A percentile compares a stretch with the other conserved stretches of the same genome.
Conservation (phyloP, 2,113 vertebrate genomes). For the Clinocottus analis region DNA sequence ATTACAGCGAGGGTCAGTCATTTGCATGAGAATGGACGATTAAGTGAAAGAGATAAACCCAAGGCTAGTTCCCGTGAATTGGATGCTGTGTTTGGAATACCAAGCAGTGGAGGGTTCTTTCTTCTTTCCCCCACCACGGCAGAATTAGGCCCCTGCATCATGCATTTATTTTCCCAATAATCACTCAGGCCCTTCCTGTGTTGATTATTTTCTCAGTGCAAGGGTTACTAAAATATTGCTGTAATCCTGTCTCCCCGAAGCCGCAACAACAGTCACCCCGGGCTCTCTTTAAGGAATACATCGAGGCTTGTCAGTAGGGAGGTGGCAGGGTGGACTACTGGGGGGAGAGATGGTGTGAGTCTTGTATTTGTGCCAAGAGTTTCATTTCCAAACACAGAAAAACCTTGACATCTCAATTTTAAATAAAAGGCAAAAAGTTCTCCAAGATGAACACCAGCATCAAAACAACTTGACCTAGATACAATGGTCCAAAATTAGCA, state of each 20-base stretch:
- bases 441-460: not conserved
- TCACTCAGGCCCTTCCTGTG: constrained; percentile 57
- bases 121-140: constrained; percentile 22
- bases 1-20: constrained; percentile 75
- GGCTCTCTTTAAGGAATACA: constrained; percentile 68
- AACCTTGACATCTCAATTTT: not conserved
- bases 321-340: constrained; percentile 19
- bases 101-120: constrained; percentile 59
- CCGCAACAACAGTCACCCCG: constrained; percentile 49
- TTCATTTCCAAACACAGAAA: not conserved
- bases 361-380: too few relatives aligned
- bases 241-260: constrained; percentile 72
- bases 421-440: not conserved
- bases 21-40: constrained; percentile 79
- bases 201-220: constrained; percentile 78
- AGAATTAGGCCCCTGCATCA: constrained; percentile 69
- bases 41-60: constrained; percentile 78
- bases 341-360: not conserved
- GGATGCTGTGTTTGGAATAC: constrained; percentile 72
- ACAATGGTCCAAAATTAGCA: not conserved
- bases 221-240: constrained; percentile 79
- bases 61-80: constrained; percentile 75
- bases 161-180: constrained; percentile 74
- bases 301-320: constrained; percentile 60
- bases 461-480: not conserved